Evolutionary conservation across 2,113 vertebrate genomes (phyloP).

Genomic region (Gambusia affinis): DNA sequence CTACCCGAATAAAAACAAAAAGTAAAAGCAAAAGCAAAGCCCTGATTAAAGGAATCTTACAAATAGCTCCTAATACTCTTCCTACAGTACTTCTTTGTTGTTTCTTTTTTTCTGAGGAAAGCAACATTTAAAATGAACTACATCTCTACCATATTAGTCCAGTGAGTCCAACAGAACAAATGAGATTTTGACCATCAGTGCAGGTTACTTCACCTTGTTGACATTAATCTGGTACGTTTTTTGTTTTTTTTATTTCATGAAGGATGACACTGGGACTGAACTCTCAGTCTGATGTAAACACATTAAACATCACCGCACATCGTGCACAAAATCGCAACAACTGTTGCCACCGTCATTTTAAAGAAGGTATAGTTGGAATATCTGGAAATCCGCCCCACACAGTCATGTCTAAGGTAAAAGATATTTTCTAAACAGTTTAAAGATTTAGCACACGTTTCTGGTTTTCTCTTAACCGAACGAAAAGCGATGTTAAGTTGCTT

Average conservation of each 20-base stretch:
- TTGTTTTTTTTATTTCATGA: neutral
- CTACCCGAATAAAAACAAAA: neutral
- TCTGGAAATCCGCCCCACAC: too few relatives aligned
- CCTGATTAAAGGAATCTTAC: neutral
- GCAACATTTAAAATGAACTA: too few relatives aligned
- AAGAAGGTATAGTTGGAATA: neutral
- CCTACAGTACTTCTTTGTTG: too few relatives aligned
- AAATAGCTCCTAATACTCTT: neutral
- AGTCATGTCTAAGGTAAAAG: neutral
- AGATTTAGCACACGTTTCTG: neutral
- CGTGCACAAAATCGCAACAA: too few relatives aligned
- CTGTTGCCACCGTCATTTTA: too few relatives aligned
- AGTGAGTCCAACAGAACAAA: neutral
- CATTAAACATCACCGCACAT: neutral
- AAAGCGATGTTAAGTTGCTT: slow-evolving; percentile 12
- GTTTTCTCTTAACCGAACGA: neutral
- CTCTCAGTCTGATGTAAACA: neutral
- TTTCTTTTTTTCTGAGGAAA: too few relatives aligned
- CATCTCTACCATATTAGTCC: neutral
- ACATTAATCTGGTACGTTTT: neutral
- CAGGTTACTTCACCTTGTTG: neutral
- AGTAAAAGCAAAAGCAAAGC: neutral
- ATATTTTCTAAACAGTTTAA: too few relatives aligned
- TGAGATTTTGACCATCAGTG: neutral
- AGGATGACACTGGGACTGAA: neutral